Conservation (phyloP, 2,888 invertebrate genomes). For the Bellardia pandia region DNA sequence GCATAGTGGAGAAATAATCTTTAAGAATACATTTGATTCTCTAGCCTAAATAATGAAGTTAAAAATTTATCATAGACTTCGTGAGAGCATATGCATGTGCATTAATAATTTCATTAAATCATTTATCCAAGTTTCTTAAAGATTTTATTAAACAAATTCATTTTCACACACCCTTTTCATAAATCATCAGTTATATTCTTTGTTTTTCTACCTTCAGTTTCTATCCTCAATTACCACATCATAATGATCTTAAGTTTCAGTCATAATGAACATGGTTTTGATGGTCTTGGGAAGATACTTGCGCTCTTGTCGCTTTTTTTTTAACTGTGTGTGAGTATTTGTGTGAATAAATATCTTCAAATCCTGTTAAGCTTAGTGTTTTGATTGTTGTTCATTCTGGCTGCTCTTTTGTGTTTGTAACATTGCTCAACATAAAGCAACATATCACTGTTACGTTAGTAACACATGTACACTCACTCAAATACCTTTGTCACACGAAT, state of each 20-base stretch:
- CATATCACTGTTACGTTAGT: conserved; percentile 35
- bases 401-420: neutral
- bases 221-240: conserved; percentile 60
- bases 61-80: too few relatives aligned
- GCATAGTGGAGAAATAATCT: too few relatives aligned
- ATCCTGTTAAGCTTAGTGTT: conserved; percentile 45
- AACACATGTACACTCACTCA: neutral
- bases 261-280: conserved; percentile 54
- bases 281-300: conserved; percentile 16
- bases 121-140: neutral
- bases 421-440: conserved; percentile 35
- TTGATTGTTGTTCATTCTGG: conserved; percentile 55
- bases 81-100: too few relatives aligned
- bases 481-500: neutral
- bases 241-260: conserved; percentile 46
- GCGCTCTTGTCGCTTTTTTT: neutral
- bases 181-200: neutral
- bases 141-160: neutral
- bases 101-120: too few relatives aligned
- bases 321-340: neutral
- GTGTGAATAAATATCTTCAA: conserved; percentile 32
- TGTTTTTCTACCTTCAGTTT: neutral
- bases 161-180: neutral
- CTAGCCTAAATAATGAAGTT: too few relatives aligned
- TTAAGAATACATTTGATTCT: too few relatives aligned